These are phyloP conservation scores for Hypomesus transpacificus DNA, from an alignment of 2,113 vertebrate species.

Conservation along the genomic window DNA sequence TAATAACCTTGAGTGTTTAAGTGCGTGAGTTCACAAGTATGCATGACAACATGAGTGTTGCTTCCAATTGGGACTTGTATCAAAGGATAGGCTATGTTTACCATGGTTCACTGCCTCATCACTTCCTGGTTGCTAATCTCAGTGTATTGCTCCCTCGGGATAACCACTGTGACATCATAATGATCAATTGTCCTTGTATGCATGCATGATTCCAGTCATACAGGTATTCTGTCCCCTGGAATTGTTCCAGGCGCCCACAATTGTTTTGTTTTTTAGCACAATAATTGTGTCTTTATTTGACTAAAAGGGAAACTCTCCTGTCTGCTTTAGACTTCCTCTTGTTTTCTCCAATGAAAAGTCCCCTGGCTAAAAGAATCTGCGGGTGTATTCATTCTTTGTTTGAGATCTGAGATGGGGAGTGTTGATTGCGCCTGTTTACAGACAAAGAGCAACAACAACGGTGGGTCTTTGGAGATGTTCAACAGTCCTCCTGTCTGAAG, in stretches of 20 bases:
- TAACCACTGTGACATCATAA: slow-evolving; percentile 29
- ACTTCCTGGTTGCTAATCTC: slow-evolving; percentile 24
- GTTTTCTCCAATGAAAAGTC: slow-evolving; percentile 57
- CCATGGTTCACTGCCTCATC: slow-evolving; percentile 37
- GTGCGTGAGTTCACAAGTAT: no score
- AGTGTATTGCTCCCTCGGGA: slow-evolving; percentile 37
- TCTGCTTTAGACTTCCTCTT: slow-evolving; percentile 70
- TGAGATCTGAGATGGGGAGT: slow-evolving; percentile 3
- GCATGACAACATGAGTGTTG: slow-evolving; percentile 23
- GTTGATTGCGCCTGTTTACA: slow-evolving; percentile 3
- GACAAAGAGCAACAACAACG: neutral
- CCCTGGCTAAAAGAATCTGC: slow-evolving; percentile 47
- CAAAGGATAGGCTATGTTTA: slow-evolving; percentile 30
- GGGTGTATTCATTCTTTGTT: slow-evolving; percentile 11
- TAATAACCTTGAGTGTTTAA: slow-evolving; percentile 37
- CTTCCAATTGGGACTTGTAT: slow-evolving; percentile 31
- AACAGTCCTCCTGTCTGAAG: neutral
- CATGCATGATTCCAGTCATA: slow-evolving; percentile 33
- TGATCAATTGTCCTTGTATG: slow-evolving; percentile 45
- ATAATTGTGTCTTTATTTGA: slow-evolving; percentile 56
- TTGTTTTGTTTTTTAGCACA: slow-evolving; percentile 64
- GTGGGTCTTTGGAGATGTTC: neutral
- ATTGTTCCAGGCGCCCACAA: slow-evolving; percentile 64
- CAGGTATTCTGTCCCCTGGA: slow-evolving; percentile 38
- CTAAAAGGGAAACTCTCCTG: slow-evolving; percentile 66